These are phyloP conservation scores for Rhea pennata DNA, from an alignment of 2,113 vertebrate species.

Conservation along the genomic window DNA sequence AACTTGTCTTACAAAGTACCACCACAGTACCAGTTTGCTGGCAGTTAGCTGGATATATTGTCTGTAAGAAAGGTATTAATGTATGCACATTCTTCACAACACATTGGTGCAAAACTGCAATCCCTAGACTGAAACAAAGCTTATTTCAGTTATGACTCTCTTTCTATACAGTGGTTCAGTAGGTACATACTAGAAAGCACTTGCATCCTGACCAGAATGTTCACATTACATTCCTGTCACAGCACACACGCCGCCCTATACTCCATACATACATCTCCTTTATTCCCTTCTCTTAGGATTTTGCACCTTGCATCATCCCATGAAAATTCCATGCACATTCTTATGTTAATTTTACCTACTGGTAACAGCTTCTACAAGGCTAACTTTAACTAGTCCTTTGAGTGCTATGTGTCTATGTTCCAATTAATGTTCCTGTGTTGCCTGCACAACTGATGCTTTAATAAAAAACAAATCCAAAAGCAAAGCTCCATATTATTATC, in stretches of 20 bases:
- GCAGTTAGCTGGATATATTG: not conserved
- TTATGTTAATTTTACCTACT: not conserved
- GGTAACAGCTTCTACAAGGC: not conserved
- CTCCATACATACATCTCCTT: not conserved
- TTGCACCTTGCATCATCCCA: not conserved
- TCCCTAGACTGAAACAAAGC: not conserved
- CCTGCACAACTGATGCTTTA: not conserved
- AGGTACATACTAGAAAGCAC: accelerated
- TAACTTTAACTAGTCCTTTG: not conserved
- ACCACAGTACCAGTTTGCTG: not conserved
- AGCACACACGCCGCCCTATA: not conserved
- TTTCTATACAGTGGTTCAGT: not conserved
- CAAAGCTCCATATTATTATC: not conserved
- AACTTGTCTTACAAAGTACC: not conserved
- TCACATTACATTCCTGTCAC: not conserved
- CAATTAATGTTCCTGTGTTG: not conserved
- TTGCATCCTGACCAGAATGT: accelerated
- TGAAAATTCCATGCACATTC: not conserved
- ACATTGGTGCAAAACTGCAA: not conserved
- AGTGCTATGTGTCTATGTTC: not conserved
- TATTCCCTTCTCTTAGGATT: not conserved
- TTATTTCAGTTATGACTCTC: not conserved
- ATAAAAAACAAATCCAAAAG: not conserved
- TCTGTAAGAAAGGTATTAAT: not conserved
- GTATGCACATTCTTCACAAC: not conserved